These are phyloP conservation scores for Uromys caudimaculatus DNA, from an alignment of 2,797 vertebrate species.

Conservation along the genomic window DNA sequence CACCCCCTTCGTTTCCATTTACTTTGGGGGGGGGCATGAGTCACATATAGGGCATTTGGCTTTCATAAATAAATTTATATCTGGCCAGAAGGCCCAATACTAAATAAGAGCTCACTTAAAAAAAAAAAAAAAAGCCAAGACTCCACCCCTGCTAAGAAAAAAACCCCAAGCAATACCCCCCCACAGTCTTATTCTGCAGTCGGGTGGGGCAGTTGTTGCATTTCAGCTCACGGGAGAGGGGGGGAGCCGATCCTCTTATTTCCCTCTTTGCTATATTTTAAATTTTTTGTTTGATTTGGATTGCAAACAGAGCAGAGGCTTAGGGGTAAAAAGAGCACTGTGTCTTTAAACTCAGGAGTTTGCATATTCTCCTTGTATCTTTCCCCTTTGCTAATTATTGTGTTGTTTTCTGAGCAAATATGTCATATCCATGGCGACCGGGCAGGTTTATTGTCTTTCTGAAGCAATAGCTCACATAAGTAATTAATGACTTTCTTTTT, in stretches of 20 bases:
- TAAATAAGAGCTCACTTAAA: conserved; percentile 74
- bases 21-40: conserved; percentile 64
- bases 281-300: conserved; percentile 87
- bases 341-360: conserved; percentile 98
- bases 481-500: conserved; percentile 99
- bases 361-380: conserved; percentile 99
- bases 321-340: conserved; percentile 95
- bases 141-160: conserved; percentile 76
- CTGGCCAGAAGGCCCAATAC: conserved; percentile 69
- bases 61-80: conserved; percentile 82
- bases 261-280: conserved; percentile 78
- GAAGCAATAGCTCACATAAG: conserved; percentile 99
- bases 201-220: not conserved
- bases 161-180: conserved; percentile 61
- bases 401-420: conserved; percentile 99
- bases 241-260: conserved; percentile 53
- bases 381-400: conserved; percentile 99
- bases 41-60: conserved; percentile 68
- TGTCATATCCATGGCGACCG: conserved; percentile 99
- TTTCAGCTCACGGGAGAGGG: conserved; percentile 7
- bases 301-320: conserved; percentile 87
- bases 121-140: conserved; percentile 27
- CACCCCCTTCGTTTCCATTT: conserved; percentile 62
- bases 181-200: conserved; percentile 57
- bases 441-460: conserved; percentile 99